These are phyloP conservation scores for Octodonta nipae DNA, from an alignment of 2,888 invertebrate genomes.

Conservation along the genomic window DNA sequence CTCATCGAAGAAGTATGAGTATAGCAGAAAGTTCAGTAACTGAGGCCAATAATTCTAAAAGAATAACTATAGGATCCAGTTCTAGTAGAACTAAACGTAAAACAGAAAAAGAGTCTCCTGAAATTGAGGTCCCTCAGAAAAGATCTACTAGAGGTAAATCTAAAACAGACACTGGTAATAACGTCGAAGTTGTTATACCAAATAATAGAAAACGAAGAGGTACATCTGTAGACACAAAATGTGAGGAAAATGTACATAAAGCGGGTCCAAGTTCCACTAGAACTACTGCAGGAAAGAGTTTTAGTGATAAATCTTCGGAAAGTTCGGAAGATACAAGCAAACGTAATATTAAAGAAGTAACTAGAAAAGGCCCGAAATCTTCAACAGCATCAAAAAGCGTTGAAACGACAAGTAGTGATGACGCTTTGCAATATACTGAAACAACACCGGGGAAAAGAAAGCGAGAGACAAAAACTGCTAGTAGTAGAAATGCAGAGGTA, in stretches of 20 bases:
- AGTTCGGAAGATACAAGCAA: not conserved
- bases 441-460: slow-evolving; percentile 2
- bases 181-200: no score
- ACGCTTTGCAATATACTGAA: not conserved
- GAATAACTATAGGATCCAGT: no score
- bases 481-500: no score
- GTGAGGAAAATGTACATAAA: no score
- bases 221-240: not conserved
- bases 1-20: slow-evolving; percentile 14
- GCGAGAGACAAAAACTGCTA: no score
- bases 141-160: not conserved
- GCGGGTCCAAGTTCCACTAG: no score
- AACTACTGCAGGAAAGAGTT: not conserved
- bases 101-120: no score
- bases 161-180: no score
- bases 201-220: not conserved
- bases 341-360: not conserved
- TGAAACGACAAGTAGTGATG: not conserved
- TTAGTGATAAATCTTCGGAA: not conserved
- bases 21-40: no score
- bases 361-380: not conserved
- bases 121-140: not conserved
- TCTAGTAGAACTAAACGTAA: no score
- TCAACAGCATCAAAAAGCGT: not conserved
- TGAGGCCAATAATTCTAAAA: no score